These are phyloP conservation scores for Enteromius anoplus DNA, from an alignment of 2,797 vertebrate species.

Conservation along the genomic window DNA sequence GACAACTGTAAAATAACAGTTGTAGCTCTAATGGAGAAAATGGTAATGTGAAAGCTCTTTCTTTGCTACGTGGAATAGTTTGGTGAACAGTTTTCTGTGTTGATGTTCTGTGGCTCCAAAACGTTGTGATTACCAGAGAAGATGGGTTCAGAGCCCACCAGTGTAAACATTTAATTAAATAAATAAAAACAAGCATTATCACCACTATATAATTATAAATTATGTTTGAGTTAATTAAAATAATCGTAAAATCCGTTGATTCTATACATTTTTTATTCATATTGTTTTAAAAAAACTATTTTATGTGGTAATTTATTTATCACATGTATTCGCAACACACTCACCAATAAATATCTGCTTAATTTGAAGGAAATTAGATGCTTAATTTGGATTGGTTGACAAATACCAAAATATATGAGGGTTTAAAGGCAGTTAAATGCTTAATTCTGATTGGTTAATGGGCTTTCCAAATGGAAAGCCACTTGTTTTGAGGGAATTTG, in stretches of 20 bases:
- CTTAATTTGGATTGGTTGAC: not conserved
- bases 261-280: not conserved
- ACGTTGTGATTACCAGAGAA: not conserved
- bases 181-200: not conserved
- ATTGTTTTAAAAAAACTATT: not conserved
- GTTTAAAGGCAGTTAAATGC: not conserved
- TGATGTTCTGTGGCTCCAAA: not conserved
- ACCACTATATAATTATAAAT: not conserved
- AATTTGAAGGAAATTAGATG: not conserved
- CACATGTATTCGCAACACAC: no score
- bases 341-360: no score
- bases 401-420: no score
- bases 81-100: not conserved
- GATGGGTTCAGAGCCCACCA: not conserved
- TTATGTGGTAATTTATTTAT: no score
- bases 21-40: constrained; percentile 12
- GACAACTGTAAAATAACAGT: not conserved
- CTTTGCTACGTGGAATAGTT: not conserved
- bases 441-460: not conserved
- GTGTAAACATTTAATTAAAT: not conserved
- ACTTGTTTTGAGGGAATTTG: not conserved
- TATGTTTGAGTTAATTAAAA: not conserved
- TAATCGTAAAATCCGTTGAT: not conserved
- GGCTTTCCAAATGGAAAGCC: not conserved
- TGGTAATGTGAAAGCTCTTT: constrained; percentile 13